Base-by-base conservation (phyloP, 2,113 vertebrate genomes). In the Ptilonorhynchus violaceus region DNA sequence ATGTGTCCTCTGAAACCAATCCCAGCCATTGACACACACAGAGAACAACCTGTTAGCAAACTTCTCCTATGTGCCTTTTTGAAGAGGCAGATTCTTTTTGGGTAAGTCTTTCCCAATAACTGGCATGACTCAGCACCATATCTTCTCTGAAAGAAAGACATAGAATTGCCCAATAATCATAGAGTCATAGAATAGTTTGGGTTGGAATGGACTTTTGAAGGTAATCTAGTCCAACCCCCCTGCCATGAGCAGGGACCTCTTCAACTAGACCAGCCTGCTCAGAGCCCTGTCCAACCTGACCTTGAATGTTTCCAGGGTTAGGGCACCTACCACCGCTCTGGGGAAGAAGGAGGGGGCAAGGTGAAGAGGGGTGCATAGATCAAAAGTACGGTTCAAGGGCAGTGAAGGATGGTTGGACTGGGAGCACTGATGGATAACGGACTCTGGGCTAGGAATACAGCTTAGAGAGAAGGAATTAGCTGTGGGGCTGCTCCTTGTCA, bases 391-490 rank as follows among this genome's bases (percentile, higher is more conserved):
- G 16, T 44, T 88, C 33, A 58, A 44, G 78, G 37, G 9, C 2
- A 3, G 12, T 30, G 78, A 64, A 55, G 28, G 25, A 59, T 4
- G 20, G 9, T 33, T n/a, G 30, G 19, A 37, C 25, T 31, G 42
- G 20, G 30, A 75, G 18, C 33, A 28, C 27, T 49, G 24, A 55
- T 1, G 3, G 42, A 33, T 15, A 75, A 78, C 10, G 37, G 37
- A 11, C 4, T 6, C 50, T 22, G 2, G 6, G 28, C 9, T 76
- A 20, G 6, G 41, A 27, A 6, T 30, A 21, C 0, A 4, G 44
- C 4, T 59, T 67, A 72, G 35, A 68, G 19, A 41, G 55, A 35
- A 64, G 28, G 30, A 81, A 37, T 62, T 53, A 66, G 2, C 9
- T 59, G 16, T n/a, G 13, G 15, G 15, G 3, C 10, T 75, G 21